These are phyloP conservation scores for Cygnus olor DNA, from an alignment of 2,797 vertebrate genomes.

Conservation along the genomic window DNA sequence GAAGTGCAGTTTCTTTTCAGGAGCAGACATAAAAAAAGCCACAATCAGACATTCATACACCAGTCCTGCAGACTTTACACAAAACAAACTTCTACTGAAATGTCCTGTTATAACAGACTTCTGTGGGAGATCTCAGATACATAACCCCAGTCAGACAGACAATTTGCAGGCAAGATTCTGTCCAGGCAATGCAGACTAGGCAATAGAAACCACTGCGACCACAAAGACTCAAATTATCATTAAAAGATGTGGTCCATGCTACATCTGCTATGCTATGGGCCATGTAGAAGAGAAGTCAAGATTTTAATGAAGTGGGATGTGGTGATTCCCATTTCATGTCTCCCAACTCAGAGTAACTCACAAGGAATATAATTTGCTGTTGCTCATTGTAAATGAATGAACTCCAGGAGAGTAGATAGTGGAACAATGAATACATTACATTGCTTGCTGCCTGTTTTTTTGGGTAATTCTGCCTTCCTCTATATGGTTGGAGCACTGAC, in stretches of 20 bases:
- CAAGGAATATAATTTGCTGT: not conserved
- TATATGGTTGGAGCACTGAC: not conserved
- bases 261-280: not conserved
- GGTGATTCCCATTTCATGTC: not conserved
- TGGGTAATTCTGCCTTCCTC: not conserved
- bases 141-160: not conserved
- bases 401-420: not conserved
- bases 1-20: slow-evolving; percentile 35
- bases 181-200: not conserved
- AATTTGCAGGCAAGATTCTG: not conserved
- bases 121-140: slow-evolving; percentile 27
- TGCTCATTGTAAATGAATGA: not conserved
- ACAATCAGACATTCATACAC: slow-evolving; percentile 39
- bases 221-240: not conserved
- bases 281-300: not conserved
- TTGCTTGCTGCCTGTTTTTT: not conserved
- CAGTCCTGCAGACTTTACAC: slow-evolving; percentile 56
- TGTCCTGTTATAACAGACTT: not conserved
- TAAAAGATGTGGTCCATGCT: not conserved
- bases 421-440: not conserved
- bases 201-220: not conserved
- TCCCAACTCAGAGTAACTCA: not conserved
- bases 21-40: not conserved
- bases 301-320: not conserved
- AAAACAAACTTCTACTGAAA: slow-evolving; percentile 55